Base-by-base conservation (phyloP, 2,797 vertebrate species). In the Tachyglossus aculeatus region DNA sequence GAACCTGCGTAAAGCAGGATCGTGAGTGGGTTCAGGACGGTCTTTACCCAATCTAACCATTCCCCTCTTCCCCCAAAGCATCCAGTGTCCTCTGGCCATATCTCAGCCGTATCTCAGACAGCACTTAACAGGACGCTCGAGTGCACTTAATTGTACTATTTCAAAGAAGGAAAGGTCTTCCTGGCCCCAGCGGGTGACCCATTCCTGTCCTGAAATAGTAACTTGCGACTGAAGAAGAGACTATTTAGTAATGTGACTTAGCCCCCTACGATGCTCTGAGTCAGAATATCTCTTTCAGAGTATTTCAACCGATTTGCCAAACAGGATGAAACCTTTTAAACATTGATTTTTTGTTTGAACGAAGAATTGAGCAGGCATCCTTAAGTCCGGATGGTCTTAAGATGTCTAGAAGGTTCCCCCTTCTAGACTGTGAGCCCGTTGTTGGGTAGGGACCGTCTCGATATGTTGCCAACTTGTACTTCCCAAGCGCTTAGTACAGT, bases 251-350 rank as follows among this genome's bases (percentile, higher is more conserved):
- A 72, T 33, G 27, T 27, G 41, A 12, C 41, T 59, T 21, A 18
- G 27, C 67, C n/a, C n/a, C 43, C 41, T 55, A 9, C 9, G 15
- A 73, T 50, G 29, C 44, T 47, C 33, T 68, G 62, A 78, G 52
- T 76, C 74, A 82, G 55, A 82, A 54, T n/a, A 44, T 51, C 36
- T 59, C 72, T 77, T 75, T 44, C 43, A 36, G 44, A 47, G 18
- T 52, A 63, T 73, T 62, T 51, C 67, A 80, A 73, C 64, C 62
- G 47, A 73, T 79, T 64, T 47, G 18, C 43, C 76, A 71, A 77
- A 47, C 41, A 44, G 41, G 59, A 58, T 5, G 55, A 19, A 37
- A 39, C 21, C 58, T 77, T 73, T 73, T 51, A 75, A 75, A 40
- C 36, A 37, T 53, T 71, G 76, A 59, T 62, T 70, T 47, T 67